A percentile compares a stretch with the other conserved stretches of the same genome.
Evolutionary conservation across 2,797 vertebrate species (phyloP).

Genomic region (Steatocranus sp.): DNA sequence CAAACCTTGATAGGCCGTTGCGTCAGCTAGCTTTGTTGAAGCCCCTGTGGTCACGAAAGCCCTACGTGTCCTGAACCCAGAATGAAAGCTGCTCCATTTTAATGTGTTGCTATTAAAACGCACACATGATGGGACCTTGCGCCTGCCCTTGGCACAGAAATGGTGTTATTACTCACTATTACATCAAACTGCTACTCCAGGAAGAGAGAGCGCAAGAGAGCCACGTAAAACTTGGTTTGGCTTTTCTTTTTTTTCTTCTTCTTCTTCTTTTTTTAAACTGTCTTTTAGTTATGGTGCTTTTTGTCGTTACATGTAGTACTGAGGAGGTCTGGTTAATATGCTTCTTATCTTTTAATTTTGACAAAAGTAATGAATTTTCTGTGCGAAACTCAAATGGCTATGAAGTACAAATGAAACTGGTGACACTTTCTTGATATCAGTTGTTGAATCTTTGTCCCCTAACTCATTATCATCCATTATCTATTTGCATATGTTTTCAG

Average conservation of each 20-base stretch:
- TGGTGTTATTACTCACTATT: slow-evolving; percentile 60
- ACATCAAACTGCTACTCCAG: slow-evolving; percentile 57
- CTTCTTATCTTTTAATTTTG: neutral
- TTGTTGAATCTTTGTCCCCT: neutral
- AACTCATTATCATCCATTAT: neutral
- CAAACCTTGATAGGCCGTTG: slow-evolving; percentile 55
- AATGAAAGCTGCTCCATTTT: slow-evolving; percentile 60
- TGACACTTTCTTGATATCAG: neutral
- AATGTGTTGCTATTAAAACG: slow-evolving; percentile 57
- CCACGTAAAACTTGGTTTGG: slow-evolving; percentile 28
- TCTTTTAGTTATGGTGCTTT: neutral
- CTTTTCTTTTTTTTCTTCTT: neutral
- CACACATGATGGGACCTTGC: slow-evolving; percentile 57
- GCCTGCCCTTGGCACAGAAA: slow-evolving; percentile 63
- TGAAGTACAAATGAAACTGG: neutral
- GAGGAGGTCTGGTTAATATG: neutral
- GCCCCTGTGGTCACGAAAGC: slow-evolving; percentile 56
- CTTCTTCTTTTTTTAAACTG: neutral
- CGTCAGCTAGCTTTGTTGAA: slow-evolving; percentile 57
- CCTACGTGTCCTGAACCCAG: slow-evolving; percentile 56
- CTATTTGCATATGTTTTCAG: neutral
- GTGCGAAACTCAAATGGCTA: neutral
- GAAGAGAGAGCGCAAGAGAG: neutral
- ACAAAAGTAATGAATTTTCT: neutral
- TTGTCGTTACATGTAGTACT: neutral